Evolutionary conservation across 2,888 invertebrate species (phyloP).

Genomic region (Tetheella fluctuosa): DNA sequence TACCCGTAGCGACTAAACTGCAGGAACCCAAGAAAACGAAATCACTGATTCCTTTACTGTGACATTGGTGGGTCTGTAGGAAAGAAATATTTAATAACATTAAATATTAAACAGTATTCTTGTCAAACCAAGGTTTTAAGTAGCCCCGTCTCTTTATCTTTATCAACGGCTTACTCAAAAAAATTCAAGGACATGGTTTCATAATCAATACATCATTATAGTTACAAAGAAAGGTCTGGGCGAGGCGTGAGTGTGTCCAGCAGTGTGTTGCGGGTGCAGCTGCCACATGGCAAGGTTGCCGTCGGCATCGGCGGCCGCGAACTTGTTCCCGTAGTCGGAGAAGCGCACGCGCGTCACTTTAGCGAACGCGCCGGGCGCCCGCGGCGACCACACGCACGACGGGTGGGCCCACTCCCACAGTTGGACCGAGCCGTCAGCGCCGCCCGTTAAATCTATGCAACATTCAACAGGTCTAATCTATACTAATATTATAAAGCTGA

Average conservation of each 20-base stretch:
- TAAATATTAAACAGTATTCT: no score
- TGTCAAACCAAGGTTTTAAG: no score
- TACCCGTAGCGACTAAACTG: conserved; percentile 96
- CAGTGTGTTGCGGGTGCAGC: conserved; percentile 86
- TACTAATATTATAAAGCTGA: no score
- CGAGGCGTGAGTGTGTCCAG: conserved; percentile 82
- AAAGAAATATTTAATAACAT: conserved; percentile 20
- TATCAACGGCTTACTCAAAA: no score
- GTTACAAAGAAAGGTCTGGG: conserved; percentile 94
- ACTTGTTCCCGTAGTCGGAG: conserved; percentile 98
- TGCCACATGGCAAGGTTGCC: conserved; percentile 98
- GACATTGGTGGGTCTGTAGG: conserved; percentile 96
- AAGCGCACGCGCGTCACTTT: conserved; percentile 98
- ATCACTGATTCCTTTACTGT: conserved; percentile 98
- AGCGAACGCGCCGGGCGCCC: conserved; percentile 97
- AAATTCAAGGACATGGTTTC: no score
- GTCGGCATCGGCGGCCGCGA: conserved; percentile 98
- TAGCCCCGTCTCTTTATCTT: no score
- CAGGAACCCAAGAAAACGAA: conserved; percentile 99
- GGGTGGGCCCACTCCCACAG: conserved; percentile 99
- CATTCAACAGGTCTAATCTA: no score
- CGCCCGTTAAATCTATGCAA: conserved; percentile 96
- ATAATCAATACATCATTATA: conserved; percentile 34
- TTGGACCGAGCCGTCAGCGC: conserved; percentile 97
- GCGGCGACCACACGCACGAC: conserved; percentile 94